Base-by-base conservation (phyloP, 2,113 vertebrate species). In the Gasterosteus nipponicus region DNA sequence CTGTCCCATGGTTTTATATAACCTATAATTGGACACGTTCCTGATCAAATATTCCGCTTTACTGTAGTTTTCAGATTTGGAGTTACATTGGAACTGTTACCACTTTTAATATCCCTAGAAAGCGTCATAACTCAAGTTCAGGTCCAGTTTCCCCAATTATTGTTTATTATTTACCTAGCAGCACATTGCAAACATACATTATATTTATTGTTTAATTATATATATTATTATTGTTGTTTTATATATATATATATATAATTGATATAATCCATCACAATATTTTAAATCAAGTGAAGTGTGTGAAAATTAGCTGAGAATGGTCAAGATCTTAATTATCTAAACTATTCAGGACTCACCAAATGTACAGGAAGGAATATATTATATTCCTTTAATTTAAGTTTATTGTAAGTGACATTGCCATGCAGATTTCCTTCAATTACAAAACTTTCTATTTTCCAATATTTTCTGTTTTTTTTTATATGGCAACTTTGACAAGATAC, bases 331-430 rank as follows among this genome's bases (percentile, higher is more conserved):
- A 80, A 68, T 74, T 19, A 75, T 61, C 7, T 16, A 63, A 68
- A 63, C 7, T 80, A 0, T 64, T 39, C 6, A 80, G 79, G 92
- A 90, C 90, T 89, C 92, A 93, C 84, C 88, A 66, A 61, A 82
- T 62, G 87, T 92, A 94, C 92, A 92, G 77, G 93, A 94, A 47
- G 46, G 15, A 47, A 90, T 85, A 84, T 77, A 92, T 89, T 94
- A 80, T 57, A 72, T 80, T 79, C 38, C 15, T 74, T 33, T 47
- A 1, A 75, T 78, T 82, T 35, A 16, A 47, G 51, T 67, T 78
- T 75, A 15, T 29, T 58, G 41, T 19, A 65, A 39, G 39, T 1
- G 31, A 31, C 75, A 54, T 63, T 46, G 75, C 49, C 74, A 86
- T 69, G 46, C 19, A 70, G 31, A 60, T 75, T 80, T 62, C 54